Evolutionary conservation across 2,888 invertebrate species (phyloP).

Genomic region (Coelogynopora nodosa): DNA sequence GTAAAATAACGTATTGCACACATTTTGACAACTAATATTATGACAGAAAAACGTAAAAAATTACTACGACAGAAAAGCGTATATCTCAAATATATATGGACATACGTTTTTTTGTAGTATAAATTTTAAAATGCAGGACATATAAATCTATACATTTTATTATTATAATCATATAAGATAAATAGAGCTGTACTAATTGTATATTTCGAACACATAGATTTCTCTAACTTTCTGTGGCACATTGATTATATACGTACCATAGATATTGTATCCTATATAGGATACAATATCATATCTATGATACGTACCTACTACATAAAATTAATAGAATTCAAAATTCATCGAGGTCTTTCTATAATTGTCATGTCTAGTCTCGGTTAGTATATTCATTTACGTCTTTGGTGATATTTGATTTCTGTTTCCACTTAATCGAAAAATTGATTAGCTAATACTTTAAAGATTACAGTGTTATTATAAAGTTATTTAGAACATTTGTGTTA

Average conservation of each 20-base stretch:
- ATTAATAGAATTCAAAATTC: too few relatives aligned
- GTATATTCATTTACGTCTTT: not conserved
- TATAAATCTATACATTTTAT: conserved; percentile 9
- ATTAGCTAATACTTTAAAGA: not conserved
- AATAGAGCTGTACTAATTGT: not conserved
- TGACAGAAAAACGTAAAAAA: not conserved
- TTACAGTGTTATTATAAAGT: not conserved
- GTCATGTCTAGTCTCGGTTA: not conserved
- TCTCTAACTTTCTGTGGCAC: too few relatives aligned
- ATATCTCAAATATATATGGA: conserved; percentile 19
- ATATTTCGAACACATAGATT: not conserved
- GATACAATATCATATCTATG: too few relatives aligned
- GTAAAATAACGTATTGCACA: not conserved
- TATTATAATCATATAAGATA: not conserved
- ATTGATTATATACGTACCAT: too few relatives aligned
- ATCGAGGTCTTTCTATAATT: not conserved
- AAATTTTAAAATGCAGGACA: conserved; percentile 12
- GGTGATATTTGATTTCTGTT: not conserved
- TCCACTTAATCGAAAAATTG: not conserved
- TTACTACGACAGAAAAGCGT: not conserved
- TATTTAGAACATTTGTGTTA: not conserved
- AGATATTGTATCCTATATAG: too few relatives aligned
- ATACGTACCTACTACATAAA: too few relatives aligned
- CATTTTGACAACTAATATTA: conserved; percentile 28
- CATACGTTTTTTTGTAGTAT: not conserved